Evolutionary conservation across 2,113 vertebrate species (phyloP).

Genomic region (Monopterus albus): DNA sequence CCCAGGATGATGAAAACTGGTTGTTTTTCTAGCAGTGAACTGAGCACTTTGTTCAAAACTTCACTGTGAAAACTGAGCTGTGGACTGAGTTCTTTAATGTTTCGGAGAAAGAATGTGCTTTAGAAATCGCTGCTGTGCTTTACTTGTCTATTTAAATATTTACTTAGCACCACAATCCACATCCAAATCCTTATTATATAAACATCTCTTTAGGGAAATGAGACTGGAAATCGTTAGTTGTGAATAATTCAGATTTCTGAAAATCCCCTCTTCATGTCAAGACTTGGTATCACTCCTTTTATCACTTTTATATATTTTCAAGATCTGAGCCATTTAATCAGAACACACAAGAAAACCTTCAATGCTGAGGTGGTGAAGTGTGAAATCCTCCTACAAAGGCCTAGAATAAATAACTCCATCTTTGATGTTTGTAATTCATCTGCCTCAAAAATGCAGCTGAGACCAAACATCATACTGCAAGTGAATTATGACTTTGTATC

Average conservation of each 20-base stretch:
- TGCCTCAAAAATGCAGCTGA: neutral
- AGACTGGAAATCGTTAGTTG: too few relatives aligned
- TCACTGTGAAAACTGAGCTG: neutral
- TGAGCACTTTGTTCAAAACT: neutral
- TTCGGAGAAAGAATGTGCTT: neutral
- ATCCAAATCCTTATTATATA: too few relatives aligned
- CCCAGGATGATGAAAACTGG: slow-evolving; percentile 27
- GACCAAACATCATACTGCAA: neutral
- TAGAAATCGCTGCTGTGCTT: neutral
- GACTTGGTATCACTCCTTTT: neutral
- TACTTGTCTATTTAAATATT: too few relatives aligned
- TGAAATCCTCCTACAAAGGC: slow-evolving; percentile 6
- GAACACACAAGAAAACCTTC: neutral
- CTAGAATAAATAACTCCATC: neutral
- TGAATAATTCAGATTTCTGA: neutral
- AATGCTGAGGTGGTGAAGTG: neutral
- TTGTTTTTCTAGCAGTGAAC: neutral
- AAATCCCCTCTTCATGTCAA: neutral
- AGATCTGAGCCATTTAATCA: neutral
- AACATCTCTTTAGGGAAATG: too few relatives aligned
- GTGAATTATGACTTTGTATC: neutral
- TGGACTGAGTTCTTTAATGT: neutral
- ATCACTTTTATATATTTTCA: neutral
- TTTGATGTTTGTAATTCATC: neutral
- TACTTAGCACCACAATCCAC: too few relatives aligned